A percentile compares a stretch with the other conserved stretches of the same genome.
phyloP scores from a whole-genome alignment of 2,888 invertebrate genomes.

The Oxyteleia sp. region DNA sequence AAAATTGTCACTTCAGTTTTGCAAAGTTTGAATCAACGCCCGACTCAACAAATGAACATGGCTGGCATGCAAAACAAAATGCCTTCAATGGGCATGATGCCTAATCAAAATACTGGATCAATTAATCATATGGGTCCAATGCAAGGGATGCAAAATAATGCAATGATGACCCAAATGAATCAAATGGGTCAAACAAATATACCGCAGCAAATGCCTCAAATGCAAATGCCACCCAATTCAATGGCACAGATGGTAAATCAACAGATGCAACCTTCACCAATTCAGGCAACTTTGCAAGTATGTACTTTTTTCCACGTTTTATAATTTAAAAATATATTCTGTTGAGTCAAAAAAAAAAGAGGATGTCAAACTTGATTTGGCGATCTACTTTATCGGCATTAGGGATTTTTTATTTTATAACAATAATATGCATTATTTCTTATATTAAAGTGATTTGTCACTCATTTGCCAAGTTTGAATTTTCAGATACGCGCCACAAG shows the following conservation, averaged over 20 bases:
- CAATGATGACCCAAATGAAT: constrained; percentile 88
- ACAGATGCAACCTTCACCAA: constrained; percentile 83
- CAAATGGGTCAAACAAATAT: constrained; percentile 85
- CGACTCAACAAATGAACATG: constrained; percentile 89
- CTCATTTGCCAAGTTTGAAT: too few species aligned
- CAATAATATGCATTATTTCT: too few species aligned
- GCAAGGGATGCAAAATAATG: constrained; percentile 87
- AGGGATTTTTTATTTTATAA: too few species aligned
- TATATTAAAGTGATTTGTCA: too few species aligned
- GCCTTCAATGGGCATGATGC: constrained; percentile 87
- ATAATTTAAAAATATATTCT: too few species aligned
- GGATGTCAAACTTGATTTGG: too few species aligned
- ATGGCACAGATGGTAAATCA: constrained; percentile 80
- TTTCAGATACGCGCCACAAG: too few species aligned
- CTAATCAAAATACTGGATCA: constrained; percentile 87
- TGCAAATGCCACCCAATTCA: constrained; percentile 81
- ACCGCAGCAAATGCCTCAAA: constrained; percentile 86
- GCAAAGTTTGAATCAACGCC: constrained; percentile 92
- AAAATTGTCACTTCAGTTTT: constrained; percentile 88
- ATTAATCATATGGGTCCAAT: constrained; percentile 89
- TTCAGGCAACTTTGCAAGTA: constrained; percentile 85
- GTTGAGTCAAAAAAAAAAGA: too few species aligned
- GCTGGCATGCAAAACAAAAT: constrained; percentile 89
- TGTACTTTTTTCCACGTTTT: too few species aligned
- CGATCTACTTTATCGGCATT: too few species aligned